Evolutionary conservation across 2,888 invertebrate species (phyloP), one percentile per base, ranked within the genome.

Genomic region (Eurytoma adleriae): DNA sequence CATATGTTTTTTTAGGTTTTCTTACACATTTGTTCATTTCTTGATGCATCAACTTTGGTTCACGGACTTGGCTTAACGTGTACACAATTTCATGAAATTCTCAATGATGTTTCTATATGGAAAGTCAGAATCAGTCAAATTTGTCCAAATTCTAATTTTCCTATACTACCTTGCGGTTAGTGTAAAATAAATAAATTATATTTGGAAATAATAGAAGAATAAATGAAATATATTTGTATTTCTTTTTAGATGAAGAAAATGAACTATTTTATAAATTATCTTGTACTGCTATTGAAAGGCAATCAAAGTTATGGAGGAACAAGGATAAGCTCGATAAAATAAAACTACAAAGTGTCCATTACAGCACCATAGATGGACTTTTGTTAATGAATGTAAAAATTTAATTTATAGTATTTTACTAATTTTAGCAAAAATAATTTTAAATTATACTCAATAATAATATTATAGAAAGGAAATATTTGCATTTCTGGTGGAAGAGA

Each of bases 401-500:
- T 57, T 59, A 3, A 59, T 50, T 72, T 80, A 30, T 27, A n/a
- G 52, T 59, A 62, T 20, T n/a, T n/a, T 40, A 1, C 4, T 61
- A 7, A 72, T 12, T 64, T 2, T 30, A 52, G 3, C 54, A 14
- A 68, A 10, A 78, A 50, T 0, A 57, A 62, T 56, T 13, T 52
- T 24, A 27, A 50, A 18, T 68, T 54, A 78, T 12, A 79, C 18
- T 52, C 27, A 30, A 40, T 57, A 57, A 54, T 24, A 57, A 80
- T 52, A 80, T 81, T 82, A 18, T 48, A 90, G 90, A 83, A 83
- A 81, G 90, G 89, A 73, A 85, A 74, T 50, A 82, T 86, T 54
- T 93, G 93, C 87, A 89, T 93, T 84, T 93, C 94, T 16, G 94
- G 93, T 52, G 93, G 93, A 10, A 91, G 94, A 84, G 93, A 94